Conservation (phyloP, 2,797 vertebrate genomes). For the Esox masquinongy region DNA sequence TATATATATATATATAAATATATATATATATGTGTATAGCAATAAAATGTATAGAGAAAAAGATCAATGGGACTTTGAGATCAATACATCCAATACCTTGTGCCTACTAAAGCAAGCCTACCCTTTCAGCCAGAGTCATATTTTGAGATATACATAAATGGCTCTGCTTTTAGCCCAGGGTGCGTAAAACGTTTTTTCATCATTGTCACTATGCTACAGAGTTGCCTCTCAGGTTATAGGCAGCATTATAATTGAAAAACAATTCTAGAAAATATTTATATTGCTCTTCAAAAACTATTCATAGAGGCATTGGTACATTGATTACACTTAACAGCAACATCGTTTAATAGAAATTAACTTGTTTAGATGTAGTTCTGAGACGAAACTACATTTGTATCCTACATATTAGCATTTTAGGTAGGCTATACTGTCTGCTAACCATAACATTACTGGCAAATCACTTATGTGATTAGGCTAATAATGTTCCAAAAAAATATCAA, state of each 20-base stretch:
- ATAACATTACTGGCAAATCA: slow-evolving; percentile 47
- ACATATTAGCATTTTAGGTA: slow-evolving; percentile 53
- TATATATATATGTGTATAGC: slow-evolving; percentile 13
- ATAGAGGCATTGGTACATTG: slow-evolving; percentile 69
- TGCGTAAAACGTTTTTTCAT: slow-evolving; percentile 65
- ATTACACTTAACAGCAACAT: slow-evolving; percentile 50
- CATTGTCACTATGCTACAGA: slow-evolving; percentile 81
- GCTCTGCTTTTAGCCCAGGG: slow-evolving; percentile 36
- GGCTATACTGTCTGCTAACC: slow-evolving; percentile 39
- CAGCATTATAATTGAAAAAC: slow-evolving; percentile 71
- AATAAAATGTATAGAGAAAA: slow-evolving; percentile 73
- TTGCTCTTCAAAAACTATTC: slow-evolving; percentile 79
- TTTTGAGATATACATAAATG: too few species aligned
- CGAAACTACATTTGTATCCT: slow-evolving; percentile 55
- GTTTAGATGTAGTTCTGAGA: slow-evolving; percentile 51
- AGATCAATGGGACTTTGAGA: slow-evolving; percentile 39
- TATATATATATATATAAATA: slow-evolving; percentile 54
- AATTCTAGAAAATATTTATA: slow-evolving; percentile 78
- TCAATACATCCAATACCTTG: slow-evolving; percentile 56
- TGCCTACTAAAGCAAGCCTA: slow-evolving; percentile 61
- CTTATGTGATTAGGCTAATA: slow-evolving; percentile 28
- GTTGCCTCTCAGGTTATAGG: slow-evolving; percentile 71
- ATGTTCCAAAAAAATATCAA: slow-evolving; percentile 54
- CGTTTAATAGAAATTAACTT: slow-evolving; percentile 20
- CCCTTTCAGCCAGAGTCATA: background rate